Percentiles rank a stretch among this genome's conserved stretches.
These are phyloP conservation scores for Perithous albicinctus DNA, from an alignment of 2,888 invertebrate species.

Conservation along the genomic window DNA sequence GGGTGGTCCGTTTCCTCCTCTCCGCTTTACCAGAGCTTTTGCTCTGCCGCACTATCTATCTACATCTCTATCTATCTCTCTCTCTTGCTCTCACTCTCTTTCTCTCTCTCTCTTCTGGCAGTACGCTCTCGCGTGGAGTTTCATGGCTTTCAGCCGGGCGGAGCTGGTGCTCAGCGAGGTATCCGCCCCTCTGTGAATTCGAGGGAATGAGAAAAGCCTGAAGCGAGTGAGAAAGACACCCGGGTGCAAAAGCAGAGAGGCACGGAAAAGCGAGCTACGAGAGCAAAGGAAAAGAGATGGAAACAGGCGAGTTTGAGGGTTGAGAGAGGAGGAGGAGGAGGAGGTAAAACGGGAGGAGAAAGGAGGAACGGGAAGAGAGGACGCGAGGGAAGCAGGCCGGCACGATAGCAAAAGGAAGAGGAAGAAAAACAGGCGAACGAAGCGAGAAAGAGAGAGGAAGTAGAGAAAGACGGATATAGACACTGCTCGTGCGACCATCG, in stretches of 20 bases:
- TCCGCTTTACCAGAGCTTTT: constrained; percentile 41
- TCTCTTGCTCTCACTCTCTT: constrained; percentile 34
- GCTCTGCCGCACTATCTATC: constrained; percentile 51
- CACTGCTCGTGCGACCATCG: constrained; percentile 49
- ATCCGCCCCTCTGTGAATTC: constrained; percentile 50
- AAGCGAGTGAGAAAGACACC: constrained; percentile 47
- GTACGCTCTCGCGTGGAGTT: constrained; percentile 45
- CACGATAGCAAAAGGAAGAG: constrained; percentile 49
- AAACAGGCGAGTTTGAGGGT: constrained; percentile 47
- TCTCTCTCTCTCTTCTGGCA: constrained; percentile 45
- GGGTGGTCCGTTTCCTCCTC: constrained; percentile 20
- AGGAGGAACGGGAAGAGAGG: constrained; percentile 7
- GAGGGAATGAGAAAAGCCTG: constrained; percentile 53
- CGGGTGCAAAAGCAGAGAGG: constrained; percentile 11
- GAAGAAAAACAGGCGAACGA: constrained; percentile 63
- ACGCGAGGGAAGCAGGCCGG: constrained; percentile 38
- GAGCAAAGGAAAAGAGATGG: constrained; percentile 62
- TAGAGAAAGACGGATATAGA: constrained; percentile 65
- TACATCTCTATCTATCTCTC: constrained; percentile 38
- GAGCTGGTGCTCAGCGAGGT: constrained; percentile 39
- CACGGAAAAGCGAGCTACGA: constrained; percentile 62
- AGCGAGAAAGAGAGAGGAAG: constrained; percentile 63
- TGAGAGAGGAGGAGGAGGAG: constrained; percentile 31
- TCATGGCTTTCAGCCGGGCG: constrained; percentile 57
- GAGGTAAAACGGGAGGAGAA: not conserved